Evolutionary conservation across 2,888 invertebrate species (phyloP).

Genomic region (Eurytoma adleriae): DNA sequence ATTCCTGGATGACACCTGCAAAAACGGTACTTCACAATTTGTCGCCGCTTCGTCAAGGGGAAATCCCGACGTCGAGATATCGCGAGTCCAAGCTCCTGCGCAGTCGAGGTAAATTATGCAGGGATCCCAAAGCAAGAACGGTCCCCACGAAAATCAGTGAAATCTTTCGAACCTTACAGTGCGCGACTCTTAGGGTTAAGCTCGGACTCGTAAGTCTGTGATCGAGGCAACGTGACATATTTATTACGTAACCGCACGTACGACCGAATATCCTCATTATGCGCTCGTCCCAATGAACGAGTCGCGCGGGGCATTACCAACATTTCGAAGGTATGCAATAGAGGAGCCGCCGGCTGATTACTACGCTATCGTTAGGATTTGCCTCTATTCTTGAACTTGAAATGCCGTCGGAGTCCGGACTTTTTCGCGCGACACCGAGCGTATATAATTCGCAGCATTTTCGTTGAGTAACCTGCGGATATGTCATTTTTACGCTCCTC

Average conservation of each 20-base stretch:
- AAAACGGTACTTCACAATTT: too few species aligned
- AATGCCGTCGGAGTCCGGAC: background rate
- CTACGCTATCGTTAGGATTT: background rate
- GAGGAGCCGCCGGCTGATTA: background rate
- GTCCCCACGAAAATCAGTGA: background rate
- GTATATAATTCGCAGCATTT: background rate
- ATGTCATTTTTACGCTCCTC: background rate
- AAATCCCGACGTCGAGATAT: background rate
- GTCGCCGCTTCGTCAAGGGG: background rate
- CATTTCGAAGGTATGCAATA: conserved; percentile 40
- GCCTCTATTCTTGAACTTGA: conserved; percentile 34
- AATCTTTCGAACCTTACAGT: background rate
- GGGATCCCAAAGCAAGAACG: background rate
- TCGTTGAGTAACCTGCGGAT: background rate
- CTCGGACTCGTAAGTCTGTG: background rate
- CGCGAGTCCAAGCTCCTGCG: background rate
- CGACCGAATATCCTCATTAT: conserved; percentile 18
- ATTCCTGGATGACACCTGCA: too few species aligned
- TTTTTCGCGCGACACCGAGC: background rate
- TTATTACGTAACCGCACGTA: conserved; percentile 38
- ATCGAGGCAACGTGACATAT: conserved; percentile 44
- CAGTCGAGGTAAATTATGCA: background rate
- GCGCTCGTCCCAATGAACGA: conserved; percentile 6
- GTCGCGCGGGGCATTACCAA: conserved; percentile 16
- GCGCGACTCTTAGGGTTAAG: background rate